These are phyloP conservation scores for Gorilla gorilla DNA, from an alignment of 2,113 vertebrate genomes.

Conservation along the genomic window DNA sequence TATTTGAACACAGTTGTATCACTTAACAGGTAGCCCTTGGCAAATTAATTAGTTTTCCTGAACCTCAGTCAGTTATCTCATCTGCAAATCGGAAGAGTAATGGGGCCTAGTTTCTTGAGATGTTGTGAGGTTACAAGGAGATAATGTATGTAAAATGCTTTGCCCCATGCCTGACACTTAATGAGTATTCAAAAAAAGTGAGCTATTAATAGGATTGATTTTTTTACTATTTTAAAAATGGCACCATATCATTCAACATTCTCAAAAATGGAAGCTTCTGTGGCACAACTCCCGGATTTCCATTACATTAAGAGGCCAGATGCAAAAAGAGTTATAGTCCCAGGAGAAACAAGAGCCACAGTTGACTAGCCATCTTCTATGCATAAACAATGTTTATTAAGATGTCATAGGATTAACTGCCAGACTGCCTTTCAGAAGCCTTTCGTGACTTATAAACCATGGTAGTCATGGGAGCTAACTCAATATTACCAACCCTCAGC, in stretches of 20 bases:
- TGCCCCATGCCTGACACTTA: background rate
- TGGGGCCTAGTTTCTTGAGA: background rate
- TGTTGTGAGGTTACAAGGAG: background rate
- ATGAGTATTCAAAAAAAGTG: background rate
- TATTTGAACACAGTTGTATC: background rate
- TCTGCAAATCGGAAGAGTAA: background rate
- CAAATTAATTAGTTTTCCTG: background rate
- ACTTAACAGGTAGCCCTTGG: background rate
- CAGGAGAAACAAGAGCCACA: background rate
- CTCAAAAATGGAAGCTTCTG: background rate
- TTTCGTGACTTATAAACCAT: background rate
- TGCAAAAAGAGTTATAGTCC: background rate
- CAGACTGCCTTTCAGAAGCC: slow-evolving; percentile 37
- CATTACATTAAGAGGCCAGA: background rate
- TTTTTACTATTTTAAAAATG: background rate
- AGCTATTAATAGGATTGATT: background rate
- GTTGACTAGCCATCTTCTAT: background rate
- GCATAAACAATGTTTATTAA: slow-evolving; percentile 16
- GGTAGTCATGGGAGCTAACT: background rate
- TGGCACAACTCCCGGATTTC: background rate
- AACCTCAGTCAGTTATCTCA: background rate
- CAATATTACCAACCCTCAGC: background rate
- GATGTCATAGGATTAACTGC: background rate
- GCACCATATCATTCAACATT: background rate
- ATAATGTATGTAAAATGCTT: background rate